Evolutionary conservation across 1,140 invertebrate genomes (phyloP).

Genomic region (Drosophila nasuta): DNA sequence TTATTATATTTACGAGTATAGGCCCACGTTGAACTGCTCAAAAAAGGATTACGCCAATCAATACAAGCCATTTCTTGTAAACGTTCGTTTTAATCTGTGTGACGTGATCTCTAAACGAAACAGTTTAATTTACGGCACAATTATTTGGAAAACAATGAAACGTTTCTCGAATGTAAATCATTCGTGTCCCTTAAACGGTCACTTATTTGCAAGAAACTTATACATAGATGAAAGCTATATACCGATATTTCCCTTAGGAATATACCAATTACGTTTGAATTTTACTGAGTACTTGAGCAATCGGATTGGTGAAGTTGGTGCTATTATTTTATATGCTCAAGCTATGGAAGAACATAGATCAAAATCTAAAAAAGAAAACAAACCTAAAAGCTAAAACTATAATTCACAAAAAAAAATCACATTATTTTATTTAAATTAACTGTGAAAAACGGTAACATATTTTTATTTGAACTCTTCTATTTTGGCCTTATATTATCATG

Average conservation of each 20-base stretch:
- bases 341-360: no score
- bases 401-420: no score
- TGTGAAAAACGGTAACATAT: no score
- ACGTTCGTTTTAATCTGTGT: background rate
- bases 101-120: background rate
- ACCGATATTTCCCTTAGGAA: background rate
- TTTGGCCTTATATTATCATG: no score
- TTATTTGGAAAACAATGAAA: no score
- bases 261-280: background rate
- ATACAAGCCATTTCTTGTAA: background rate
- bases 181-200: background rate
- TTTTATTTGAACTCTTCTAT: no score
- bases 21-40: background rate
- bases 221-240: background rate
- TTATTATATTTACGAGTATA: background rate
- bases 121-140: background rate
- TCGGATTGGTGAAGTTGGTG: no score
- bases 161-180: background rate
- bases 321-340: no score
- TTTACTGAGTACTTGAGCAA: no score
- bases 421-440: no score
- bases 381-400: no score
- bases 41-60: slow-evolving; percentile 1
- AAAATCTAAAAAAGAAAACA: no score
- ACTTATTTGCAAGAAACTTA: background rate